Percentiles rank a stretch among this genome's conserved stretches.
Evolutionary conservation across 2,888 invertebrate genomes (phyloP).

Genomic region (Griposia aprilina): DNA sequence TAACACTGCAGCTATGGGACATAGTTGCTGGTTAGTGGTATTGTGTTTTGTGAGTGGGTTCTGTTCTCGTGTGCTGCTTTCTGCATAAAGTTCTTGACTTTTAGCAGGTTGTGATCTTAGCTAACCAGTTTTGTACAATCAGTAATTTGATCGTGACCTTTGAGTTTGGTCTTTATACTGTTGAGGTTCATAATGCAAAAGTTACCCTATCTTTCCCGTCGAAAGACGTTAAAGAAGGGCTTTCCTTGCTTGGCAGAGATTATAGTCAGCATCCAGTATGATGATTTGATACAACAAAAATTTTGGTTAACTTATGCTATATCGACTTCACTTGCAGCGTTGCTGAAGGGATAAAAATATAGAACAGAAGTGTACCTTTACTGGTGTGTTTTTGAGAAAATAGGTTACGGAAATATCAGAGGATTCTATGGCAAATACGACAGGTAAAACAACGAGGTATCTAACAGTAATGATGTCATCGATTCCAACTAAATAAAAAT

Average conservation of each 20-base stretch:
- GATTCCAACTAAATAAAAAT: constrained; percentile 73
- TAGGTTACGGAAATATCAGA: constrained; percentile 15
- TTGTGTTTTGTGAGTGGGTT: constrained; percentile 19
- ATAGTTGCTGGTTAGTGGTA: not conserved
- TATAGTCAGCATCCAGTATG: not conserved
- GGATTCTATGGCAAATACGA: constrained; percentile 26
- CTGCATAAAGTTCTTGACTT: not conserved
- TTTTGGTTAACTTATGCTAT: not conserved
- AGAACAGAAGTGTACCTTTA: not conserved
- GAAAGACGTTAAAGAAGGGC: too few species aligned
- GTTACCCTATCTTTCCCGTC: not conserved
- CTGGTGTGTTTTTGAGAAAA: not conserved
- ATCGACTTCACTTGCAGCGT: not conserved
- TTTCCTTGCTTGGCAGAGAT: not conserved
- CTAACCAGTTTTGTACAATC: not conserved
- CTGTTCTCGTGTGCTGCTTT: not conserved
- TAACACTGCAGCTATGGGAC: not conserved
- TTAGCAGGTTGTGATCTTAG: not conserved
- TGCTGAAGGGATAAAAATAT: not conserved
- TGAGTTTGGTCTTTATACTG: not conserved
- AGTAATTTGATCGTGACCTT: not conserved
- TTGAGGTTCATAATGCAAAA: not conserved
- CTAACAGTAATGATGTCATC: constrained; percentile 60
- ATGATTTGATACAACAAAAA: not conserved
- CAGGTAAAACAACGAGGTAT: constrained; percentile 42